Conservation (phyloP, 2,888 invertebrate species). For the Ichneumoninae sp. region DNA sequence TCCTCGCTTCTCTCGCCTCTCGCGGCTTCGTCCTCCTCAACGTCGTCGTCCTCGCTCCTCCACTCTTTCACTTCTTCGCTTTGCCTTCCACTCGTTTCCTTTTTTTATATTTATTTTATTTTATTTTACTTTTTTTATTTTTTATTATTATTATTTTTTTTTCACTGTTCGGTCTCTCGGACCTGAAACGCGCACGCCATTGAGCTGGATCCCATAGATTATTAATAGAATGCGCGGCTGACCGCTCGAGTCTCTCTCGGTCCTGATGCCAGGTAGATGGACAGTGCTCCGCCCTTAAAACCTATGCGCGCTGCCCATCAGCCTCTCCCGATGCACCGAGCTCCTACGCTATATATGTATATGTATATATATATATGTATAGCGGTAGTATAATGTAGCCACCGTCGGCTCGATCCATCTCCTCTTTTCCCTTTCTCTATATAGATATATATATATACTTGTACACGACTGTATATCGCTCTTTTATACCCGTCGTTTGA, state of each 20-base stretch:
- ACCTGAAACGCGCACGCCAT: conserved; percentile 71
- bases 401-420: conserved; percentile 55
- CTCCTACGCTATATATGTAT: conserved; percentile 15
- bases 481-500: conserved; percentile 55
- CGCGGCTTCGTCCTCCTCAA: conserved; percentile 57
- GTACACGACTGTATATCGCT: not conserved
- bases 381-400: conserved; percentile 44
- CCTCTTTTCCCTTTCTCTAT: conserved; percentile 39
- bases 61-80: conserved; percentile 48
- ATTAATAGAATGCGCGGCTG: conserved; percentile 83
- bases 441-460: not conserved
- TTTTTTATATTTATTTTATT: not conserved
- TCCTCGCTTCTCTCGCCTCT: conserved; percentile 72
- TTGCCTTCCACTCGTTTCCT: not conserved
- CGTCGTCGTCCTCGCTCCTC: conserved; percentile 63
- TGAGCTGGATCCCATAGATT: conserved; percentile 81
- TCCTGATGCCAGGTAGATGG: conserved; percentile 74
- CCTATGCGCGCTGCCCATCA: conserved; percentile 64
- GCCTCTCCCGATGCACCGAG: conserved; percentile 56
- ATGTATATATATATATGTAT: conserved; percentile 10
- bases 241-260: conserved; percentile 69
- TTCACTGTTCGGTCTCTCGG: conserved; percentile 53
- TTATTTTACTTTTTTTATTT: conserved; percentile 25
- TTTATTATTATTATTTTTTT: conserved; percentile 16
- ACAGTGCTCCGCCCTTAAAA: conserved; percentile 79